Evolutionary conservation across 2,888 invertebrate genomes (phyloP), one percentile per base, ranked within the genome.

Genomic region (Mythimna vitellina): DNA sequence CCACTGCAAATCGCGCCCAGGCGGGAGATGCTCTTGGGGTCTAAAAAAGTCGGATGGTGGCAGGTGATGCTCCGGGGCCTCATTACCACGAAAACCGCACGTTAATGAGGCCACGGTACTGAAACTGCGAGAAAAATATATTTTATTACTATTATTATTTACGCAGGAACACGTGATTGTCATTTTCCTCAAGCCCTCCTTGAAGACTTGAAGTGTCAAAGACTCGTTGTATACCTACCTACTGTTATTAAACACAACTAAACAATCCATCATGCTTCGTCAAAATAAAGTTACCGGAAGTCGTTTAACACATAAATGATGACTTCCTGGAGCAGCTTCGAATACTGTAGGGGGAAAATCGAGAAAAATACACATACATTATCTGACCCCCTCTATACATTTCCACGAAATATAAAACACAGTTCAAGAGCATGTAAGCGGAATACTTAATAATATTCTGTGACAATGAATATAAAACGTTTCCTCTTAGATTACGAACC

Each of bases 221-320:
- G 8, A 20, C 20, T 51, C 49, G n/a, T 7, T 9, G 49, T 3
- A 3, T n/a, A 51, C 29, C 29, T n/a, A 51, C 29, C 29, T 29
- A 29, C 8, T 20, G 20, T n/a, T 49, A 20, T 49, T 49, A n/a
- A n/a, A 3, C 3, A 51, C 8, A n/a, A 51, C n/a, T 51, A 29
- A 56, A 49, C 32, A 9, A 35, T 38, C 7, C 22, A 42, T 42
- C 32, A 53, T 42, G 20, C 17, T 20, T 22, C 9, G 58, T 14
- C 22, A 73, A 25, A 60, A 73, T 51, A 70, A 57, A 71, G 56
- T 20, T 8, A 22, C 8, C 38, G 22, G 51, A 60, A 22, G 42
- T 60, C 49, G 9, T 7, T 38, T 20, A 10, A 42, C 14, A 38
- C 61, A n/a, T n/a, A 42, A 42, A 17, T 61, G 61, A 73, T 32